phyloP scores from a whole-genome alignment of 2,113 vertebrate genomes.

The Perognathus longimembris region DNA sequence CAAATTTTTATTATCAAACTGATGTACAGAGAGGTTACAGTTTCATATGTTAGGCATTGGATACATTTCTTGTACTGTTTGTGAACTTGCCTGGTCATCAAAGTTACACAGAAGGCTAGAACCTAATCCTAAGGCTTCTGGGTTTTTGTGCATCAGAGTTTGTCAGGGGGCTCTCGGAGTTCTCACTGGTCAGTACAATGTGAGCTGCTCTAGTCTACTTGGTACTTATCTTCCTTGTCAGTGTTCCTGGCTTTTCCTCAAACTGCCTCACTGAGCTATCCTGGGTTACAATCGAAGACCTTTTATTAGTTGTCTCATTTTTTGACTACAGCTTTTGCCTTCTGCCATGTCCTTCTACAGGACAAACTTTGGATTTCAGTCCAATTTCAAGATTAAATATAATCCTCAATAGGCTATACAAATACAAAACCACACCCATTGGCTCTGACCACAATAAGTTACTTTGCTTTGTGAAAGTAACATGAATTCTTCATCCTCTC shows the following conservation, averaged over 20 bases:
- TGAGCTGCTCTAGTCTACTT: not conserved
- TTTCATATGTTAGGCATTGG: too few species aligned
- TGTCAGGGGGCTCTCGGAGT: not conserved
- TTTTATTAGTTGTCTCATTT: not conserved
- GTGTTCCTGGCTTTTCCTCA: not conserved
- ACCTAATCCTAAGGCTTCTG: not conserved
- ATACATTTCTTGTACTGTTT: too few species aligned
- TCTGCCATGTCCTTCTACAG: not conserved
- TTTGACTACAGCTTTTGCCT: not conserved
- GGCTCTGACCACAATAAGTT: slow-evolving; percentile 10
- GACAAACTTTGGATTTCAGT: not conserved
- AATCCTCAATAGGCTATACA: not conserved
- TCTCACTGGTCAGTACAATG: not conserved
- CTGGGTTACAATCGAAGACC: too few species aligned
- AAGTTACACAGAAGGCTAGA: not conserved
- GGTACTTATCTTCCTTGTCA: not conserved
- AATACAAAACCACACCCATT: not conserved
- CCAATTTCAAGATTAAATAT: not conserved
- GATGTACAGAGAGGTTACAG: too few species aligned
- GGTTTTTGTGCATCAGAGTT: not conserved
- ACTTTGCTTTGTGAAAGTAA: slow-evolving; percentile 18
- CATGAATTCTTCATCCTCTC: not conserved
- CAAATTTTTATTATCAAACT: too few species aligned
- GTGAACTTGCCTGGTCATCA: not conserved
- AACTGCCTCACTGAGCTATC: not conserved